Percentiles rank a stretch among this genome's conserved stretches.
These are phyloP conservation scores for Acropternis orthonyx DNA, from an alignment of 2,797 vertebrate species.

Conservation along the genomic window DNA sequence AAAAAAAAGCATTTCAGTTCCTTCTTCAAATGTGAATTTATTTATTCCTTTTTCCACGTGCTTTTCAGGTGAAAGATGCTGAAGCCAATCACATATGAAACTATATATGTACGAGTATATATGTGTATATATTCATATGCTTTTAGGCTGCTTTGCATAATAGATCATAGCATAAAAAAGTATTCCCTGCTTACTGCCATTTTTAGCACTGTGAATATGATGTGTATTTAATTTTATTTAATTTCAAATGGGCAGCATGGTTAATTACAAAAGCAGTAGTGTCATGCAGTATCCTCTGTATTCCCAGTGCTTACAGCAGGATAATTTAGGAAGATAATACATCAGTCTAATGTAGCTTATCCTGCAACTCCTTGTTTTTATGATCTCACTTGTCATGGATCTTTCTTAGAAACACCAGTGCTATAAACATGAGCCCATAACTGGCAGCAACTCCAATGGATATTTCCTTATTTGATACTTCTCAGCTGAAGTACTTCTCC, in stretches of 20 bases:
- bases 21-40: not conserved
- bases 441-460: not conserved
- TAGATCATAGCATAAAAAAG: not conserved
- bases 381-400: not conserved
- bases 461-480: not conserved
- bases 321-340: not conserved
- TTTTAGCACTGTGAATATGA: not conserved
- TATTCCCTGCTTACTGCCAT: not conserved
- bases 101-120: not conserved
- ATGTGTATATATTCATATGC: not conserved
- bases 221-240: not conserved
- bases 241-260: not conserved
- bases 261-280: not conserved
- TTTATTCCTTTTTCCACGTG: not conserved
- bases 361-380: not conserved
- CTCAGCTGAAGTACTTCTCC: not conserved
- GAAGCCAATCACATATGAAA: not conserved
- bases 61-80: not conserved
- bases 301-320: not conserved
- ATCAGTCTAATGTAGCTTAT: not conserved
- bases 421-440: fast-evolving
- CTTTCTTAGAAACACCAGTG: not conserved
- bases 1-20: not conserved
- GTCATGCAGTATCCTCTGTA: not conserved
- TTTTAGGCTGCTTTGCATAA: not conserved